Conservation (phyloP, 2,797 vertebrate genomes). For the Buphagus erythrorhynchus region DNA sequence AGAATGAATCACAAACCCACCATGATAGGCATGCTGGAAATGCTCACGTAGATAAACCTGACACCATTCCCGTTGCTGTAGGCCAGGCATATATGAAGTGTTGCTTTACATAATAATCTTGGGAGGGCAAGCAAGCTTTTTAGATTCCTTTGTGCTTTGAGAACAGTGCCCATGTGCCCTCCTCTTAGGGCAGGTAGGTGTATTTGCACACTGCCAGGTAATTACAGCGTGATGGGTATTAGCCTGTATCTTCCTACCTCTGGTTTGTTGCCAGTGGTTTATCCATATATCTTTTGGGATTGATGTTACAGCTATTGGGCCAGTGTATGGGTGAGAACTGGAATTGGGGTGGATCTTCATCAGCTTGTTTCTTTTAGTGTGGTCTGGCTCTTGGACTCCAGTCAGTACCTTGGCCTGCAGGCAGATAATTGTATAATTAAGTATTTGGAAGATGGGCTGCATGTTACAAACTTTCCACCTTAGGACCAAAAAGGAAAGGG, state of each 20-base stretch:
- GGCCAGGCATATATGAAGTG: not conserved
- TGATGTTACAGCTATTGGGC: not conserved
- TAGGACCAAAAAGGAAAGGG: not conserved
- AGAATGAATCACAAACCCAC: not conserved
- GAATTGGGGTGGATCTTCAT: not conserved
- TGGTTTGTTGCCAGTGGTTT: not conserved
- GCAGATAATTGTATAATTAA: not conserved
- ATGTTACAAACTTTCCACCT: not conserved
- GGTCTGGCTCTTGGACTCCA: not conserved
- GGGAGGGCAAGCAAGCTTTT: not conserved
- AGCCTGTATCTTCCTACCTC: not conserved
- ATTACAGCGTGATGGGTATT: rapidly evolving
- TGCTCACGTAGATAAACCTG: not conserved
- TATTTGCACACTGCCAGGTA: not conserved
- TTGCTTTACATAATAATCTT: not conserved
- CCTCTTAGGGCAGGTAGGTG: not conserved
- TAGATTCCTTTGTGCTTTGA: not conserved
- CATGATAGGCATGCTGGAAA: not conserved
- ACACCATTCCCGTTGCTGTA: not conserved
- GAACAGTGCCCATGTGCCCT: not conserved
- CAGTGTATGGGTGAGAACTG: not conserved
- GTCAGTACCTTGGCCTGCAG: not conserved
- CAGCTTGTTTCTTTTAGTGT: not conserved
- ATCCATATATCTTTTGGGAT: not conserved
- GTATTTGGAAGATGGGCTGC: not conserved